Percentiles rank a stretch among this genome's conserved stretches.
These are phyloP conservation scores for Coecobrya sp. DNA, from an alignment of 2,888 invertebrate genomes.

Conservation along the genomic window DNA sequence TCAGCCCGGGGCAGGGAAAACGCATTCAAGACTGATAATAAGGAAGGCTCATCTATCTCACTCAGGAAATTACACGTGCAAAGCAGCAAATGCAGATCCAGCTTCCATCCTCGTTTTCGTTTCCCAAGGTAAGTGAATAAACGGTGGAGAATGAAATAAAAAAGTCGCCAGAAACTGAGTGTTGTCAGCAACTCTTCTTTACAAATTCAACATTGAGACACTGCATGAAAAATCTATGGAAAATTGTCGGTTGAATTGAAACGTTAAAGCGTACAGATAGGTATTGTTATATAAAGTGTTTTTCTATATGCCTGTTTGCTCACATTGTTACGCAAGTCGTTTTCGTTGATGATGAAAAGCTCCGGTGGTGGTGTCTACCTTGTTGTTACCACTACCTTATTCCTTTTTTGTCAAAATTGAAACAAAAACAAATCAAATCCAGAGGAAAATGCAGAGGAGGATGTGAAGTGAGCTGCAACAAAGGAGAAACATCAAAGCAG, in stretches of 20 bases:
- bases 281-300: background rate
- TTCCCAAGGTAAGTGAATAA: constrained; percentile 87
- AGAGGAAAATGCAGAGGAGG: background rate
- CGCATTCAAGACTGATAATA: constrained; percentile 88
- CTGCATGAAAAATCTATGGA: background rate
- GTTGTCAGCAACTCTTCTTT: background rate
- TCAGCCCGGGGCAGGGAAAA: constrained; percentile 87
- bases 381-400: background rate
- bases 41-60: constrained; percentile 87
- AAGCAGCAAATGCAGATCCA: constrained; percentile 87
- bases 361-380: background rate
- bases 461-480: constrained; percentile 20
- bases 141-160: background rate
- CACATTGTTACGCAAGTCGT: background rate
- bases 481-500: constrained; percentile 48
- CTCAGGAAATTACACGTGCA: constrained; percentile 87
- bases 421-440: constrained; percentile 56
- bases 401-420: constrained; percentile 42
- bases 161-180: background rate
- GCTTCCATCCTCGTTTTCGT: constrained; percentile 88
- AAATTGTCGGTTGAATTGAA: background rate
- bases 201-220: background rate
- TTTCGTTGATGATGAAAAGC: background rate
- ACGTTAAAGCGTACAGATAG: background rate
- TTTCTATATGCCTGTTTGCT: background rate